Conservation (phyloP, 2,797 vertebrate species). For the Anas georgica region DNA sequence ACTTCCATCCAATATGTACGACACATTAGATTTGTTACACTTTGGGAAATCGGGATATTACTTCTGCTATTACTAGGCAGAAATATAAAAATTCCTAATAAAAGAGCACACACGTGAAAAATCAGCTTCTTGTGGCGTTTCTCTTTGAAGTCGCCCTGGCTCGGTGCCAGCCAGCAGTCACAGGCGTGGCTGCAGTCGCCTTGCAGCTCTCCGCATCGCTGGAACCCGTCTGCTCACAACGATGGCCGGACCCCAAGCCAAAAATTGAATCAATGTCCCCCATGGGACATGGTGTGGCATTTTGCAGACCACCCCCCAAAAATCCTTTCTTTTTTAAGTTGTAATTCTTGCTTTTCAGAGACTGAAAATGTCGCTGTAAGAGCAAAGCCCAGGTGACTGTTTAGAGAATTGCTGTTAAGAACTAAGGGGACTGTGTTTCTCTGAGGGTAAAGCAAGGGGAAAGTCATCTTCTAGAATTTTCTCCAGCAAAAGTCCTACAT, state of each 20-base stretch:
- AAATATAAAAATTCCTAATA: conserved; percentile 71
- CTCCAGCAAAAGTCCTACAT: not conserved
- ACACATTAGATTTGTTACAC: conserved; percentile 70
- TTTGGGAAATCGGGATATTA: conserved; percentile 53
- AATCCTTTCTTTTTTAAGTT: not conserved
- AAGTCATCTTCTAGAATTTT: not conserved
- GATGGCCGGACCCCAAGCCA: not conserved
- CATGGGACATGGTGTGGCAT: not conserved
- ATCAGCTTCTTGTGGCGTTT: conserved; percentile 57
- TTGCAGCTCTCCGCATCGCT: not conserved
- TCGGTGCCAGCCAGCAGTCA: conserved; percentile 30
- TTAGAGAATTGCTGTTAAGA: not conserved
- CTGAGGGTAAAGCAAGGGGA: not conserved
- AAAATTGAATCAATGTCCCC: not conserved
- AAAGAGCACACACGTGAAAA: conserved; percentile 71
- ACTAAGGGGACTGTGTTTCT: not conserved
- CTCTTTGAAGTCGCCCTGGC: conserved; percentile 70
- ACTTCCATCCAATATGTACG: conserved; percentile 66
- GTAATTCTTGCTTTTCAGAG: not conserved
- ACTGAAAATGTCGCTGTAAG: not conserved
- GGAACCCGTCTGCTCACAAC: conserved; percentile 23
- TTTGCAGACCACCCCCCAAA: not conserved
- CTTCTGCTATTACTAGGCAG: conserved; percentile 47
- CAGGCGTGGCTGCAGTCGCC: conserved; percentile 28
- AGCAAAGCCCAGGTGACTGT: not conserved